A percentile compares a stretch with the other conserved stretches of the same genome.
Evolutionary conservation across 92 coral and sea anemone genomes (phyloP).

Genomic region (Phenganax marumi): DNA sequence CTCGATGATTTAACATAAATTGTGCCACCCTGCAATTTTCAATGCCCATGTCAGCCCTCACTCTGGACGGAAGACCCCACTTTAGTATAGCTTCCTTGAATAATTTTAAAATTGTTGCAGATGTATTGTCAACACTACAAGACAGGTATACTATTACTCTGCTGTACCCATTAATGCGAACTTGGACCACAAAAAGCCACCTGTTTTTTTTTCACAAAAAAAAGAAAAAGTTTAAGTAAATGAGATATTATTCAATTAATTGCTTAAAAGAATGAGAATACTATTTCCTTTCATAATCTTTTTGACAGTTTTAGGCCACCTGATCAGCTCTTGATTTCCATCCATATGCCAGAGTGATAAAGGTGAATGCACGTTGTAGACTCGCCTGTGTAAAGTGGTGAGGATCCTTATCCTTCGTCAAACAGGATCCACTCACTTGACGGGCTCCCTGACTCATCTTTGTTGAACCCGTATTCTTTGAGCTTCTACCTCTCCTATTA

Average conservation of each 20-base stretch:
- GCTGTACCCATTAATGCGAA: constrained; percentile 60
- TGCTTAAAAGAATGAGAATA: too few relatives aligned
- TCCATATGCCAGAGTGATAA: constrained; percentile 59
- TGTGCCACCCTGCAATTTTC: constrained; percentile 54
- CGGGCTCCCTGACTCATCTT: constrained; percentile 37
- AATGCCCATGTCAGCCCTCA: constrained; percentile 63
- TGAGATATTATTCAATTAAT: too few relatives aligned
- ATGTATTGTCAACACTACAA: constrained; percentile 53
- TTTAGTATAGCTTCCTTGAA: constrained; percentile 41
- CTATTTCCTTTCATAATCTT: too few relatives aligned
- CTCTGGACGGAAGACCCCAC: constrained; percentile 65
- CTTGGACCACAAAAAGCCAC: constrained; percentile 59
- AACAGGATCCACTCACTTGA: constrained; percentile 56
- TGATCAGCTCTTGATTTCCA: constrained; percentile 55
- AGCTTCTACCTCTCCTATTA: constrained; percentile 33
- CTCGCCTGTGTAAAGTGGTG: constrained; percentile 35
- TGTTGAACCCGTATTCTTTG: constrained; percentile 57
- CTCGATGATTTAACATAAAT: constrained; percentile 47
- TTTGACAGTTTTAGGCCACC: constrained; percentile 5
- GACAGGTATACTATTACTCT: constrained; percentile 43
- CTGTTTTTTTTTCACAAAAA: not conserved
- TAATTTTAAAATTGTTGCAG: constrained; percentile 45
- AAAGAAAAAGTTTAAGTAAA: too few relatives aligned
- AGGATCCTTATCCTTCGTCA: constrained; percentile 53
- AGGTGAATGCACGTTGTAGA: constrained; percentile 57